These are phyloP conservation scores for Lasius platythorax DNA, from an alignment of 2,888 invertebrate genomes.

Conservation along the genomic window DNA sequence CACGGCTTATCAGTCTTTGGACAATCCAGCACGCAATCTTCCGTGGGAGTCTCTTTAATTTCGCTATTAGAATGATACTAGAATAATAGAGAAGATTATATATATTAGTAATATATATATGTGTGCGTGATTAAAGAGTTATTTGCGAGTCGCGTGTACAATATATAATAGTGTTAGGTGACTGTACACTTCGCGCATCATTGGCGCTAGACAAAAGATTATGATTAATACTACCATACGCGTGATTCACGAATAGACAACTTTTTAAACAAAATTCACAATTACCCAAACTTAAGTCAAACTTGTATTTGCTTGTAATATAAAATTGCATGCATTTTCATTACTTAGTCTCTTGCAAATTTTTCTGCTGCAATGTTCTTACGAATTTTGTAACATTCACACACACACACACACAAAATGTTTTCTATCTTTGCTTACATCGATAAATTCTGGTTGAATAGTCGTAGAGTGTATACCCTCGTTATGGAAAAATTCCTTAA, in stretches of 20 bases:
- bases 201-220: conserved; percentile 7
- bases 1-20: conserved; percentile 94
- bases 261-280: not conserved
- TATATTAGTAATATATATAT: not conserved
- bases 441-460: conserved; percentile 99
- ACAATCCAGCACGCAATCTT: conserved; percentile 94
- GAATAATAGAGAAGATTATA: conserved; percentile 60
- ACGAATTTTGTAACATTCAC: not conserved
- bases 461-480: conserved; percentile 99
- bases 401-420: too few species aligned
- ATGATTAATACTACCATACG: not conserved
- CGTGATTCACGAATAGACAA: conserved; percentile 3
- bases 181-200: conserved; percentile 12
- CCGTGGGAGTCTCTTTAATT: conserved; percentile 86
- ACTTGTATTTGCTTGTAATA: not conserved
- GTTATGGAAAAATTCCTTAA: conserved; percentile 99
- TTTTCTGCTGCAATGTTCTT: not conserved
- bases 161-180: not conserved
- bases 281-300: not conserved
- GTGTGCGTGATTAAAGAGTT: not conserved
- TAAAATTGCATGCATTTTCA: not conserved
- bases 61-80: conserved; percentile 86
- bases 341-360: not conserved
- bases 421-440: conserved; percentile 87
- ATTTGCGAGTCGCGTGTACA: not conserved